Percentiles rank a stretch among this genome's conserved stretches.
Evolutionary conservation across 1,140 invertebrate species (phyloP).

Genomic region (Drosophila bipectinata): DNA sequence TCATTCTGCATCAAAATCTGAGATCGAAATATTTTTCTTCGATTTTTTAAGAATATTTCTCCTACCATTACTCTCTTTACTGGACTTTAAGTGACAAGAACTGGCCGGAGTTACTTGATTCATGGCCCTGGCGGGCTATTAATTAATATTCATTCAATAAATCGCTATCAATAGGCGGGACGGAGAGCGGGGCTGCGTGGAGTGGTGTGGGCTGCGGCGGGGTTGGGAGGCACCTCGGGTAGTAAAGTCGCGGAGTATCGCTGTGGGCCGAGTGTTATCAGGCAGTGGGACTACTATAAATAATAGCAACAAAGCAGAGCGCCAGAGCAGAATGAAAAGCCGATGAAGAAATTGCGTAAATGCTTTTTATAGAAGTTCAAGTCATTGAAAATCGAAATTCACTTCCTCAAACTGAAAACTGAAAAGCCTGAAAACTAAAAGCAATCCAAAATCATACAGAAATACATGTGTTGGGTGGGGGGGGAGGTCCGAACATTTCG

Average conservation of each 20-base stretch:
- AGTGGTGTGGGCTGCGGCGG: not conserved
- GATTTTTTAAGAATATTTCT: too few relatives aligned
- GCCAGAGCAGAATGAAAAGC: conserved; percentile 32
- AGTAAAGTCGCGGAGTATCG: not conserved
- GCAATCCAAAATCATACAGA: not conserved
- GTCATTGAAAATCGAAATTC: conserved; percentile 69
- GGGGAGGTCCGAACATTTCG: not conserved
- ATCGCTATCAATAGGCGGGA: conserved; percentile 18
- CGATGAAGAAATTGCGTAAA: conserved; percentile 71
- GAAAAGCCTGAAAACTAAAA: not conserved
- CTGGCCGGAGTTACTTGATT: too few relatives aligned
- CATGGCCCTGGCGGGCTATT: conserved; percentile 9
- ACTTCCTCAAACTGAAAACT: conserved; percentile 54
- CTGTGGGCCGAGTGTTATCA: conserved; percentile 35
- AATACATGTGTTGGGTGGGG: not conserved
- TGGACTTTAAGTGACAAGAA: too few relatives aligned
- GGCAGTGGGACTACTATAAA: conserved; percentile 37
- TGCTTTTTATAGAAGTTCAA: conserved; percentile 78
- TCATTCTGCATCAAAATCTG: too few relatives aligned
- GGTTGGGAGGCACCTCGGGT: not conserved
- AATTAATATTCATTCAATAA: conserved; percentile 61
- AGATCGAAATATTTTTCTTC: too few relatives aligned
- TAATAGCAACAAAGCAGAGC: conserved; percentile 44
- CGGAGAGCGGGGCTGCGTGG: not conserved
- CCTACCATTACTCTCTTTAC: too few relatives aligned